These are phyloP conservation scores for Parapsyche elsis DNA, from an alignment of 1,140 invertebrate genomes.

Conservation along the genomic window DNA sequence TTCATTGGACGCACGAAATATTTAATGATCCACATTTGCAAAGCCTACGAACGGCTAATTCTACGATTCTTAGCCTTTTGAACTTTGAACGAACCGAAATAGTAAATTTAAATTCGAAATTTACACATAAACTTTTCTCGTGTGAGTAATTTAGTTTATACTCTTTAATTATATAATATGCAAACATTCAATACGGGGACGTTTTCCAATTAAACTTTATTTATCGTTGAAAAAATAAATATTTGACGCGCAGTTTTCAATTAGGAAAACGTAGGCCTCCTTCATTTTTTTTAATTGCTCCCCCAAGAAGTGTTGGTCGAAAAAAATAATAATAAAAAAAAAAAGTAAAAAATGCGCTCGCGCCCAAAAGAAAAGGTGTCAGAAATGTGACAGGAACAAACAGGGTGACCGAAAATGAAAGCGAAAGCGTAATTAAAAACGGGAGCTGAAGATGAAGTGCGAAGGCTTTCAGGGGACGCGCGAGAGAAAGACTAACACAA, in stretches of 20 bases:
- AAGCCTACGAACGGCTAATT: too few species aligned
- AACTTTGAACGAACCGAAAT: too few species aligned
- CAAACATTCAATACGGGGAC: too few species aligned
- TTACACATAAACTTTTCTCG: too few species aligned
- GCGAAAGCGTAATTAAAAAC: conserved; percentile 25
- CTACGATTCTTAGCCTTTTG: too few species aligned
- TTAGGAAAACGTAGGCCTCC: background rate
- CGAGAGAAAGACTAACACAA: background rate
- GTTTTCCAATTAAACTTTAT: too few species aligned
- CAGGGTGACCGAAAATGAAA: conserved; percentile 20
- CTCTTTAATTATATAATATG: too few species aligned
- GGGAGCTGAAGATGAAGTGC: conserved; percentile 17
- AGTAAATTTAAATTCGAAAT: too few species aligned
- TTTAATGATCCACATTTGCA: too few species aligned
- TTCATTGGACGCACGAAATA: too few species aligned
- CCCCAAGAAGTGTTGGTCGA: background rate
- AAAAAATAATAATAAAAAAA: background rate
- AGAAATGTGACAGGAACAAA: conserved; percentile 39
- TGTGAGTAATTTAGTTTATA: too few species aligned
- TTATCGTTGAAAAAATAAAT: background rate
- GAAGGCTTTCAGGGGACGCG: background rate
- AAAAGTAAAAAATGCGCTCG: too few species aligned
- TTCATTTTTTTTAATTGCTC: background rate
- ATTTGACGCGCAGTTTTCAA: conserved; percentile 15
- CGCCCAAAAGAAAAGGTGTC: conserved; percentile 10